phyloP scores from a whole-genome alignment of 2,113 vertebrate genomes.

The Triplophysa tibetana region DNA sequence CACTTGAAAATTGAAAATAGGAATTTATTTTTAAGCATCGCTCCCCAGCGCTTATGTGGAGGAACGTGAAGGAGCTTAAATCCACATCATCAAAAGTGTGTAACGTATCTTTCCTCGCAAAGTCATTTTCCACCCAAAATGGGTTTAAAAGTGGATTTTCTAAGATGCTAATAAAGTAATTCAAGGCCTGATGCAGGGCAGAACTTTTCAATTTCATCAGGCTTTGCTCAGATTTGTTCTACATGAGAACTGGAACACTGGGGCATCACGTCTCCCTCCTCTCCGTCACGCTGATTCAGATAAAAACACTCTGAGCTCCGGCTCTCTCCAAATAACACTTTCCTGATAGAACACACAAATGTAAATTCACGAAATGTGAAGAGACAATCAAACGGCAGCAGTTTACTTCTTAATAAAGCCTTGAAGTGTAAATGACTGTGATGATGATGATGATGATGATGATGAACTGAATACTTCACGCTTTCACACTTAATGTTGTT shows the following conservation, averaged over 20 bases:
- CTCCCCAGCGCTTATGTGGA: not conserved
- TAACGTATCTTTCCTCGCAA: conserved; percentile 64
- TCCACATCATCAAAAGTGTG: conserved; percentile 63
- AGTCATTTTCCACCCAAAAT: conserved; percentile 70
- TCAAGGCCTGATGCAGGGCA: conserved; percentile 52
- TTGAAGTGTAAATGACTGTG: conserved; percentile 58
- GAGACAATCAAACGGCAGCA: not conserved
- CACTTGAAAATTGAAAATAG: conserved; percentile 1
- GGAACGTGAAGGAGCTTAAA: conserved; percentile 32
- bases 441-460: conserved; percentile 67
- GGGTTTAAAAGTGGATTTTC: conserved; percentile 67
- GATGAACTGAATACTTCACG: too few species aligned
- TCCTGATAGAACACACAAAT: not conserved
- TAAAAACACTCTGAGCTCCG: too few species aligned
- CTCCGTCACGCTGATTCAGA: not conserved
- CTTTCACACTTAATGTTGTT: too few species aligned
- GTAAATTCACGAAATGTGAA: not conserved
- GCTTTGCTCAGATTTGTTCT: conserved; percentile 73
- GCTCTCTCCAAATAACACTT: not conserved
- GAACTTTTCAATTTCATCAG: conserved; percentile 64
- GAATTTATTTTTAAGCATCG: conserved; percentile 8
- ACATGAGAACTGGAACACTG: conserved; percentile 60
- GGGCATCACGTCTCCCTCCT: conserved; percentile 7
- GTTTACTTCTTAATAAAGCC: not conserved
- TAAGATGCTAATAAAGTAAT: conserved; percentile 73